Percentiles rank a stretch among this genome's conserved stretches.
Conservation (phyloP, 2,888 invertebrate genomes). For the Sphecodes monilicornis region DNA sequence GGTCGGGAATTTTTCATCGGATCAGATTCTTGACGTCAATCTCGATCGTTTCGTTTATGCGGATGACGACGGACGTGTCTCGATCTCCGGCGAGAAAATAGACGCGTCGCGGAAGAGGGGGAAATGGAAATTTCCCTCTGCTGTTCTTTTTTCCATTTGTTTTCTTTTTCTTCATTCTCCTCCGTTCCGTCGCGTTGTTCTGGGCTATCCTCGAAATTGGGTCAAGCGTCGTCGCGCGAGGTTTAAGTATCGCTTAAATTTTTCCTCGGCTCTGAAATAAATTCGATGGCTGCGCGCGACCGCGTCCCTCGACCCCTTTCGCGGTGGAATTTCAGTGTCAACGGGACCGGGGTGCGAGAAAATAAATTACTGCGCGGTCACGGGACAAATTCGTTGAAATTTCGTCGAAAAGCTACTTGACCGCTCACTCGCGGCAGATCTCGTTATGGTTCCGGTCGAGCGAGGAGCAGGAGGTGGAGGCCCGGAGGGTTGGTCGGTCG, state of each 20-base stretch:
- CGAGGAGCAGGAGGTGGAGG: constrained; percentile 15
- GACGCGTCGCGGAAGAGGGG: constrained; percentile 15
- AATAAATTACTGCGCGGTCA: constrained; percentile 74
- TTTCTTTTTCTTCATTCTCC: constrained; percentile 7
- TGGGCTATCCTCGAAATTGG: background rate
- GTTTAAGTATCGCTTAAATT: constrained; percentile 39
- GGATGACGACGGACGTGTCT: background rate
- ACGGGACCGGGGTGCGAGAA: constrained; percentile 38
- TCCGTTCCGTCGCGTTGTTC: constrained; percentile 21
- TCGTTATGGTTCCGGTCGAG: constrained; percentile 63
- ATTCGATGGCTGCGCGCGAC: constrained; percentile 14
- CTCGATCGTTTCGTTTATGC: constrained; percentile 30
- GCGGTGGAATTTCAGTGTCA: constrained; percentile 27
- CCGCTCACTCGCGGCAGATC: constrained; percentile 67
- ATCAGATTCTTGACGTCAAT: constrained; percentile 55
- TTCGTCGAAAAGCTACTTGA: constrained; percentile 70
- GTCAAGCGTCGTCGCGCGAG: constrained; percentile 1
- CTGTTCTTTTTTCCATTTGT: background rate
- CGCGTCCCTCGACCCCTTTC: background rate
- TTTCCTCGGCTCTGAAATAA: constrained; percentile 42
- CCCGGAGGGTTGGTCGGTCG: constrained; percentile 23
- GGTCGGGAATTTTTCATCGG: constrained; percentile 37
- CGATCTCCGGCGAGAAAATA: constrained; percentile 33
- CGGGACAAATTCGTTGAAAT: constrained; percentile 76
- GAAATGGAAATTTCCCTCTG: background rate